Evolutionary conservation across 2,113 vertebrate genomes (phyloP).

Genomic region (Platysternon megacephalum): DNA sequence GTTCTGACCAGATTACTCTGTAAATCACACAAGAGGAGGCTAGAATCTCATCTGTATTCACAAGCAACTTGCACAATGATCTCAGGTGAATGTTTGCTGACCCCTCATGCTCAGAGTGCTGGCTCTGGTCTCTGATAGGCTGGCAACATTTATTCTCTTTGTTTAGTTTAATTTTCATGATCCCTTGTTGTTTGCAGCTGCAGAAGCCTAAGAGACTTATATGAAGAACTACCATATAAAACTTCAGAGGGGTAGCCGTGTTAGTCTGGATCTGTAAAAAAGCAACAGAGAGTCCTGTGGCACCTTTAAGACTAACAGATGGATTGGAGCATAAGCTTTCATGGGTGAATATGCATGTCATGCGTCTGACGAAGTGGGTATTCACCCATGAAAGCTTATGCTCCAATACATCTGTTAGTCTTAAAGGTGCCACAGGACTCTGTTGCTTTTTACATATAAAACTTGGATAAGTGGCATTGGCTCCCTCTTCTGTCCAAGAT

Average conservation of each 20-base stretch:
- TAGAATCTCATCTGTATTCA: background rate
- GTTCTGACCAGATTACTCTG: background rate
- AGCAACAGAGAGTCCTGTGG: too few species aligned
- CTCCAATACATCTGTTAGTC: too few species aligned
- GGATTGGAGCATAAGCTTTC: too few species aligned
- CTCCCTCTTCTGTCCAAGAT: background rate
- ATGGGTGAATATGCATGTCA: too few species aligned
- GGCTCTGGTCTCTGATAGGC: background rate
- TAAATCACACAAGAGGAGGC: background rate
- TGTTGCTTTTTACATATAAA: too few species aligned
- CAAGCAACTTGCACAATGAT: background rate
- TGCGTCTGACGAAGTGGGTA: too few species aligned
- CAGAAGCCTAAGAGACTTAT: background rate
- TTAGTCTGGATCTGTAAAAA: too few species aligned
- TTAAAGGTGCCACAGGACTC: too few species aligned
- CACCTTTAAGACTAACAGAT: too few species aligned
- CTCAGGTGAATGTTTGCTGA: background rate
- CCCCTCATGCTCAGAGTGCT: rapidly evolving
- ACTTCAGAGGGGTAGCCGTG: too few species aligned
- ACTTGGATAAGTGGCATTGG: rapidly evolving
- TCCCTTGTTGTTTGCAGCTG: background rate
- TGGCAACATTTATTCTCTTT: background rate
- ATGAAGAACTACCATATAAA: background rate
- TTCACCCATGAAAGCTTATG: too few species aligned
- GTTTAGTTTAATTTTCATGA: background rate